A percentile compares a stretch with the other conserved stretches of the same genome.
Conservation (phyloP, 2,113 vertebrate genomes). For the Cairina moschata region DNA sequence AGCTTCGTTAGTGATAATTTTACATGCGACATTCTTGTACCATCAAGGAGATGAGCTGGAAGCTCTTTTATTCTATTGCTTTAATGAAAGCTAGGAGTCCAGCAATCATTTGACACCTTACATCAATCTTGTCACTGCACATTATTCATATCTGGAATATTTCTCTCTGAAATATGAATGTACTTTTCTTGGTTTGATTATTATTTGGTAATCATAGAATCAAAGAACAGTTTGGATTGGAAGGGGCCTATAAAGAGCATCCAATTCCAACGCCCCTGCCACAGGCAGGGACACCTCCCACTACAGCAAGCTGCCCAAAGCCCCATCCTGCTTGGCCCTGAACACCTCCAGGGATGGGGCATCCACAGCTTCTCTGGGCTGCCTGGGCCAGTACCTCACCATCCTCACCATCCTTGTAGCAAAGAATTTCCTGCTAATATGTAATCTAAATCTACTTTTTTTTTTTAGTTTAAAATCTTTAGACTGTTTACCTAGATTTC, state of each 20-base stretch:
- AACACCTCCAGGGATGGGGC: too few relatives aligned
- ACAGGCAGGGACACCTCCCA: too few relatives aligned
- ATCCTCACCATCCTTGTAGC: too few relatives aligned
- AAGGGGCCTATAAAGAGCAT: too few relatives aligned
- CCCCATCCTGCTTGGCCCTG: too few relatives aligned
- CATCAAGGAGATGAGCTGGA: neutral
- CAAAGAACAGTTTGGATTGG: too few relatives aligned
- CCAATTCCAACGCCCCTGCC: too few relatives aligned
- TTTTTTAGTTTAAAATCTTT: neutral
- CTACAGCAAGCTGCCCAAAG: too few relatives aligned
- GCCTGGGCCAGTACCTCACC: too few relatives aligned
- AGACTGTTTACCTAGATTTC: neutral
- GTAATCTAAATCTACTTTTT: too few relatives aligned
- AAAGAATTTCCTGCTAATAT: too few relatives aligned
- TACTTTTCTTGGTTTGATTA: neutral
- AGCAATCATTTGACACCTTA: neutral
- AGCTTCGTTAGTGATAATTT: slow-evolving; percentile 6
- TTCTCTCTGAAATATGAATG: neutral
- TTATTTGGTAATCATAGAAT: neutral
- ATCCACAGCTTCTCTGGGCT: too few relatives aligned
- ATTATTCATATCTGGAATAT: neutral
- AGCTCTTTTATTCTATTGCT: neutral
- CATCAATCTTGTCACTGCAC: neutral
- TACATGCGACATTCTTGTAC: neutral
- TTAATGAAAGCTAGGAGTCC: neutral